These are phyloP conservation scores for Anthopleura sola DNA, from an alignment of 64 coral and sea anemone genomes.

Conservation along the genomic window DNA sequence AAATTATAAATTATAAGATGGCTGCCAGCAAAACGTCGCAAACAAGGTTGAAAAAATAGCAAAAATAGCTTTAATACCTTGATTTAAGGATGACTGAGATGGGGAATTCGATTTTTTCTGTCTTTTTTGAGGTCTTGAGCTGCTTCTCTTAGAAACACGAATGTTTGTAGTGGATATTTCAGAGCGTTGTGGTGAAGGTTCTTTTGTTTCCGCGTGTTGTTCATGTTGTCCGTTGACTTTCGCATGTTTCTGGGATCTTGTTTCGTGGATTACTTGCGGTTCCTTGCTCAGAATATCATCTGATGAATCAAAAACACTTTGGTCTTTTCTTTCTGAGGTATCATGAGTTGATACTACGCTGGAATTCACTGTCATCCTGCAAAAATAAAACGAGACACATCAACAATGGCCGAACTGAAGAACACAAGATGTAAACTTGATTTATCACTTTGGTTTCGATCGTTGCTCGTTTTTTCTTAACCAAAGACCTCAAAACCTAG, in stretches of 20 bases:
- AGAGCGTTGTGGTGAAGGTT: conserved; percentile 14
- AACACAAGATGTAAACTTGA: background rate
- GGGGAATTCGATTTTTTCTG: conserved; percentile 20
- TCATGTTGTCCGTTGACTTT: conserved; percentile 44
- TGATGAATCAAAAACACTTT: conserved; percentile 17
- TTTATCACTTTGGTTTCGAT: conserved; percentile 10
- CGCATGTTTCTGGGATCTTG: conserved; percentile 58
- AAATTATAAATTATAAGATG: background rate
- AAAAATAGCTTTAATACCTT: conserved; percentile 38
- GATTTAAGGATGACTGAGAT: conserved; percentile 26
- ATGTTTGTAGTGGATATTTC: conserved; percentile 30
- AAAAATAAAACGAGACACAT: conserved; percentile 34
- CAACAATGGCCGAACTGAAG: conserved; percentile 53
- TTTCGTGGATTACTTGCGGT: conserved; percentile 48
- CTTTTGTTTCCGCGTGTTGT: conserved; percentile 56
- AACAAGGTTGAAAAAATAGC: conserved; percentile 18
- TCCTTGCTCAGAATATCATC: conserved; percentile 34
- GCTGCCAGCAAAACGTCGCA: background rate
- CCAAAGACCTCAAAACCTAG: background rate
- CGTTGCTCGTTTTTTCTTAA: background rate
- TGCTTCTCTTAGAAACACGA: conserved; percentile 57
- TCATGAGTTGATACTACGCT: conserved; percentile 40
- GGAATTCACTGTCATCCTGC: conserved; percentile 49
- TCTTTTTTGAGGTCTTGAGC: conserved; percentile 58
- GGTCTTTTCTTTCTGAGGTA: conserved; percentile 21